Percentiles rank a stretch among this genome's conserved stretches.
Evolutionary conservation across 2,797 vertebrate genomes (phyloP).

Genomic region (Oceanodroma leucorhoa): DNA sequence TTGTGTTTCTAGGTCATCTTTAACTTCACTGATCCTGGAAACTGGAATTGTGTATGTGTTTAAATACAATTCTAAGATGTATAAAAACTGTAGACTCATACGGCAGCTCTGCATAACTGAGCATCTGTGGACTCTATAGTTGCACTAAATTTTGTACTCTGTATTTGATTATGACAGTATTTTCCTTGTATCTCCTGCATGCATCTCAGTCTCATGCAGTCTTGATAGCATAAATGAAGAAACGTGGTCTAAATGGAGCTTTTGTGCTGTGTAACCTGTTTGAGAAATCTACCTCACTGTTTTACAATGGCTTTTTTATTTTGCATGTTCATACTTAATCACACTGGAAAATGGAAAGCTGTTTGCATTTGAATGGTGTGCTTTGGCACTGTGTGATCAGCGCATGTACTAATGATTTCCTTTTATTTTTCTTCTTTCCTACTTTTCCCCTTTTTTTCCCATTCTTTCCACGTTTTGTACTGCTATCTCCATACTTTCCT

Average conservation of each 20-base stretch:
- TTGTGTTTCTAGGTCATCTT: neutral
- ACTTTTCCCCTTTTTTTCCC: slow-evolving; percentile 71
- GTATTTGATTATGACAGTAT: slow-evolving; percentile 62
- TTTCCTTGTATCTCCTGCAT: slow-evolving; percentile 67
- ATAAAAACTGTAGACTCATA: neutral
- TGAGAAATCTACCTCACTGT: slow-evolving; percentile 66
- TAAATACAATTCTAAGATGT: neutral
- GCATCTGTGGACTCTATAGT: slow-evolving; percentile 69
- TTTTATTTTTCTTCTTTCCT: slow-evolving; percentile 82
- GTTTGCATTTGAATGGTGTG: slow-evolving; percentile 80
- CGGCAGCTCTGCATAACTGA: slow-evolving; percentile 53
- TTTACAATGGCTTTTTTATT: slow-evolving; percentile 75
- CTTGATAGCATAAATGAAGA: slow-evolving; percentile 62
- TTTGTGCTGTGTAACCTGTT: slow-evolving; percentile 69
- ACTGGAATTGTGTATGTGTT: neutral
- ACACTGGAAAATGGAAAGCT: slow-evolving; percentile 76
- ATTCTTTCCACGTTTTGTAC: slow-evolving; percentile 68
- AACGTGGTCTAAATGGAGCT: slow-evolving; percentile 64
- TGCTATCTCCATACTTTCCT: slow-evolving; percentile 73
- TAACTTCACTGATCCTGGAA: neutral
- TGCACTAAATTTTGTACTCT: slow-evolving; percentile 50
- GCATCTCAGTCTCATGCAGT: slow-evolving; percentile 68
- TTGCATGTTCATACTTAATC: slow-evolving; percentile 78
- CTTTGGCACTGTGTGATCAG: slow-evolving; percentile 80
- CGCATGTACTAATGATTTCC: slow-evolving; percentile 87